Conservation (phyloP, 1,140 invertebrate genomes). For the Zophobas atratus region DNA sequence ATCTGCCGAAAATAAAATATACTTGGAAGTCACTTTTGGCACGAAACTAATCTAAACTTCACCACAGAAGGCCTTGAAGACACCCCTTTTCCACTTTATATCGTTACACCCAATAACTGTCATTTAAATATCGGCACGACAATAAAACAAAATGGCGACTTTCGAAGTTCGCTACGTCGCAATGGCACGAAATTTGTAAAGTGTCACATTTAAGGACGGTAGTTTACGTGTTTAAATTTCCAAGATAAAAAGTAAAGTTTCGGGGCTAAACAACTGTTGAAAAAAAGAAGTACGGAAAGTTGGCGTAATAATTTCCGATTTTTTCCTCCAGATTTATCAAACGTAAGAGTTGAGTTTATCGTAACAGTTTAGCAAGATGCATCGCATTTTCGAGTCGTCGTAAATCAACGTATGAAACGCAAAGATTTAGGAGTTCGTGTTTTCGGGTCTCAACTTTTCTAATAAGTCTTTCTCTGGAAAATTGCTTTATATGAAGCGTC, state of each 20-base stretch:
- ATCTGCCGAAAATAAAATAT: constrained; percentile 34
- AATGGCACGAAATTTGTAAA: constrained; percentile 47
- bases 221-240: constrained; percentile 40
- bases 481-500: constrained; percentile 39
- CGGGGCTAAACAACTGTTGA: constrained; percentile 11
- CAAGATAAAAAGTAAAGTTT: constrained; percentile 33
- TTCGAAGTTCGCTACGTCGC: constrained; percentile 20
- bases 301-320: constrained; percentile 34
- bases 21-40: constrained; percentile 28
- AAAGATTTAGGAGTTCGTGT: constrained; percentile 40
- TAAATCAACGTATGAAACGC: constrained; percentile 42
- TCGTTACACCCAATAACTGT: constrained; percentile 49
- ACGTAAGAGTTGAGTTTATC: constrained; percentile 42
- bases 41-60: constrained; percentile 50
- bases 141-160: constrained; percentile 50
- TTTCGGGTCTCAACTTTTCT: constrained; percentile 38
- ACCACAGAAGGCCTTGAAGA: constrained; percentile 43
- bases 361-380: constrained; percentile 41
- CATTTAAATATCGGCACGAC: constrained; percentile 50
- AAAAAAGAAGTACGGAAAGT: constrained; percentile 14
- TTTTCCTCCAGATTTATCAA: constrained; percentile 39
- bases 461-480: constrained; percentile 38
- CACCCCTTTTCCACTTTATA: constrained; percentile 44
- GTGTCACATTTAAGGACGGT: constrained; percentile 37
- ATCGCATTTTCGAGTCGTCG: constrained; percentile 38